Evolutionary conservation across 2,113 vertebrate species (phyloP).

Genomic region (Chloropsis cyanopogon): DNA sequence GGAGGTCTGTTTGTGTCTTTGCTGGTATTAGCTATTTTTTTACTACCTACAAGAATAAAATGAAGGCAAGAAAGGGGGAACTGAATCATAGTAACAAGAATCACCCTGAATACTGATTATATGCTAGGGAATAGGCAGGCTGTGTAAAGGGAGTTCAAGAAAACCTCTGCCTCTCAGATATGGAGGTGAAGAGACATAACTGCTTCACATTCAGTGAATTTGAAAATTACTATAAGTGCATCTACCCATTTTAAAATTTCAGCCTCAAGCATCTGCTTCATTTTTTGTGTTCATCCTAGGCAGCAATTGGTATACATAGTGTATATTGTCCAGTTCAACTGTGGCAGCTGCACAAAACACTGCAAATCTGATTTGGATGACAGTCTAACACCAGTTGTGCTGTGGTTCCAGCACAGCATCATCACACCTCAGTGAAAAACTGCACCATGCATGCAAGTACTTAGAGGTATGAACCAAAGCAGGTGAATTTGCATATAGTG

Average conservation of each 20-base stretch:
- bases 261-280: background rate
- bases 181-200: background rate
- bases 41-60: background rate
- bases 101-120: background rate
- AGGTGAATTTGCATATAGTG: background rate
- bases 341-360: background rate
- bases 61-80: background rate
- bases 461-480: slow-evolving; percentile 34
- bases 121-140: background rate
- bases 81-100: background rate
- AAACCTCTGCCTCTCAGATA: background rate
- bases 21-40: background rate
- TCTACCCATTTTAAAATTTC: background rate
- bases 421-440: slow-evolving; percentile 38
- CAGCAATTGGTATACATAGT: background rate
- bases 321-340: background rate
- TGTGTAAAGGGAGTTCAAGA: background rate
- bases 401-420: slow-evolving; percentile 35
- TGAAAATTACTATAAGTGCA: background rate
- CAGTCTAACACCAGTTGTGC: background rate
- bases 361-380: background rate
- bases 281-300: background rate
- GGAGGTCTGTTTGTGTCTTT: background rate
- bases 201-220: background rate
- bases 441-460: background rate